Conservation (phyloP, 2,113 vertebrate species). For the Stomatorhinus ivindoensis region DNA sequence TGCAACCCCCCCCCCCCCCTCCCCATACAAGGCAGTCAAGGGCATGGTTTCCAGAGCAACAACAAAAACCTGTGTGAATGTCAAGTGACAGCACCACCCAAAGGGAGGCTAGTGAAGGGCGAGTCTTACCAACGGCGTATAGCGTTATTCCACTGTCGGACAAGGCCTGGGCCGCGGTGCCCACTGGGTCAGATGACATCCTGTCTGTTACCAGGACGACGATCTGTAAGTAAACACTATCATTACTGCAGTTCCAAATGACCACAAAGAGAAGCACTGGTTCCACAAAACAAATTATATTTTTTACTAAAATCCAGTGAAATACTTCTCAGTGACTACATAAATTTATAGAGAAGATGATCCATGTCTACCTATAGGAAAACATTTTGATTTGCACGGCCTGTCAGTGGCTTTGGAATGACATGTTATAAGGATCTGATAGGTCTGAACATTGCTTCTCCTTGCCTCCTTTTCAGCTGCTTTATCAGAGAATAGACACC, state of each 20-base stretch:
- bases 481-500: not conserved
- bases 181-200: conserved; percentile 61
- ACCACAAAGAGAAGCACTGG: not conserved
- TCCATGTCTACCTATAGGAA: not conserved
- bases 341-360: not conserved
- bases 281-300: not conserved
- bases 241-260: not conserved
- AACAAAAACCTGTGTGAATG: not conserved
- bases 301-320: not conserved
- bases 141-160: conserved; percentile 67
- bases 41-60: not conserved
- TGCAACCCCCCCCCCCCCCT: not conserved
- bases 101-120: conserved; percentile 26
- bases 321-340: not conserved
- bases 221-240: conserved; percentile 49
- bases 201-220: conserved; percentile 69
- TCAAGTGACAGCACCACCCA: not conserved
- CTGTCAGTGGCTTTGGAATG: not conserved
- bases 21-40: no score
- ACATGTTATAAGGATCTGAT: not conserved
- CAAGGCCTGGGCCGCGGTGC: conserved; percentile 51
- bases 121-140: conserved; percentile 72
- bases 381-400: not conserved
- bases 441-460: not conserved
- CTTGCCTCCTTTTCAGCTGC: not conserved